Evolutionary conservation across 2,888 invertebrate species (phyloP), one percentile per base, ranked within the genome.

Genomic region (Conchocele bisecta): DNA sequence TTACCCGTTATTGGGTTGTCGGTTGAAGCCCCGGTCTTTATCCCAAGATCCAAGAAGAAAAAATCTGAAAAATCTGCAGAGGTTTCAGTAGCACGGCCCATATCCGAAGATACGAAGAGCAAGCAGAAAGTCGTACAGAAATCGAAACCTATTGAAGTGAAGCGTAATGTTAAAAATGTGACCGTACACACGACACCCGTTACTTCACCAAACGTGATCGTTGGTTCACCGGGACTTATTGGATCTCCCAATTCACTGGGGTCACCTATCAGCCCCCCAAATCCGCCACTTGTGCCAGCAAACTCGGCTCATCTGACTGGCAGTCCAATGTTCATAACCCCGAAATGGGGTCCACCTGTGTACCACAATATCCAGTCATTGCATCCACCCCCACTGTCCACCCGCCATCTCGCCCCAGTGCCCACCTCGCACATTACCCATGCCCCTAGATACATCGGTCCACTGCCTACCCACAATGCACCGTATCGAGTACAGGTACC

Each of bases 1-100:
- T 48, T 77, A 6, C 76, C 76, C 17, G 69, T 70, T 6, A 69
- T 77, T 26, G 76, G 73, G 20, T 65, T 81, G 4, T 77, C 77
- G 28, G 70, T 68, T n/a, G 71, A 81, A 28, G 81, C 81, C 35
- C 74, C 66, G 22, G 80, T 74, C 46, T 82, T 81, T 75, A 64
- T 74, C 3, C 81, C 83, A 0, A 58, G 70, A 41, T 44, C 63
- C 20, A 72, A 71, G 41, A 46, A 28, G 17, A 46, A 53, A 22
- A 58, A 51, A 24, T 26, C 51, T 22, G 59, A 67, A 48, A 51
- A 58, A 48, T n/a, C 15, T n/a, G 39, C 22, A 24, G 42, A 37
- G n/a, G 20, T 26, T 20, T 1, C 22, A 29, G 26, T 29, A 28
- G 44, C 54, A n/a, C 35, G 26, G 17, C 26, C 44, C 9, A 26